Conservation (phyloP, 2,888 invertebrate genomes). For the Stenodera caucasica region DNA sequence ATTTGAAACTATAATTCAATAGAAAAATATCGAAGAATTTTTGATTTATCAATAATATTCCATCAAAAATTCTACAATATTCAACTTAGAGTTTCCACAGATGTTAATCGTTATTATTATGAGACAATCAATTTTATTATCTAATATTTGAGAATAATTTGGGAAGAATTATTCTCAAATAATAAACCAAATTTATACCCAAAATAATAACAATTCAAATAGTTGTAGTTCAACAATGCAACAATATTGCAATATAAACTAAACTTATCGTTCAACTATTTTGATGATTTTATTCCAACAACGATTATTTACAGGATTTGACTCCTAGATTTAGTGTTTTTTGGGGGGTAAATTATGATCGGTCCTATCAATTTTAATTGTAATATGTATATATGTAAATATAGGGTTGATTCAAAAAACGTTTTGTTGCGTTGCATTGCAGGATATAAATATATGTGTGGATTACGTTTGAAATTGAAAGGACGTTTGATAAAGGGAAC, state of each 20-base stretch:
- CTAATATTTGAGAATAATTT: constrained; percentile 36
- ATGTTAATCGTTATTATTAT: constrained; percentile 30
- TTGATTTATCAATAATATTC: not conserved
- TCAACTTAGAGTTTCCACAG: constrained; percentile 36
- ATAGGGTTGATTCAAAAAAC: no score
- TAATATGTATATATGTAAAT: no score
- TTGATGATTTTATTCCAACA: constrained; percentile 13
- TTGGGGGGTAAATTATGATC: not conserved
- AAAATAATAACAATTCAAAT: not conserved
- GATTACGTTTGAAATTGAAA: constrained; percentile 28
- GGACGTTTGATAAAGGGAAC: constrained; percentile 28
- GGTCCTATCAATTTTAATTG: constrained; percentile 20
- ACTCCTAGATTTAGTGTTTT: constrained; percentile 18
- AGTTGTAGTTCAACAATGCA: not conserved
- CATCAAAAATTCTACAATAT: constrained; percentile 10
- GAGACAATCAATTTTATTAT: constrained; percentile 8
- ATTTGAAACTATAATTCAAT: constrained; percentile 36
- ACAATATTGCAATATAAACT: not conserved
- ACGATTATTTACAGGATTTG: constrained; percentile 27
- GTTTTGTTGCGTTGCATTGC: constrained; percentile 3
- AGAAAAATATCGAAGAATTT: constrained; percentile 36
- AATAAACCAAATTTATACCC: not conserved
- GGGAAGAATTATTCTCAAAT: constrained; percentile 41
- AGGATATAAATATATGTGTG: not conserved
- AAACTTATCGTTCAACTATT: constrained; percentile 11